Evolutionary conservation across 2,888 invertebrate genomes (phyloP).

Genomic region (Sphaeridia pumilis): DNA sequence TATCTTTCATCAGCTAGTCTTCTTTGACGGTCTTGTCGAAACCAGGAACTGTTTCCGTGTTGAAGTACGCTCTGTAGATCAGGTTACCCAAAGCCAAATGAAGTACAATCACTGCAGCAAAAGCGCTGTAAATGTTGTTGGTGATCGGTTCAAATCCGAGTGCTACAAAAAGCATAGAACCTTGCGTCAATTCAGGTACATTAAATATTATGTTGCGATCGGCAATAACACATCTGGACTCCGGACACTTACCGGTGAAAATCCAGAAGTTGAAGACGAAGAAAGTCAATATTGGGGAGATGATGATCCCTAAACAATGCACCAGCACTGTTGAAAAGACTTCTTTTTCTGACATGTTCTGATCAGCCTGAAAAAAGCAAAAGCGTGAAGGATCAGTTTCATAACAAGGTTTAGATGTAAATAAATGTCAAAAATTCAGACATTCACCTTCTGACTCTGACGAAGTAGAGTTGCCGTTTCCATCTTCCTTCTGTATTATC

Average conservation of each 20-base stretch:
- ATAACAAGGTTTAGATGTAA: no score
- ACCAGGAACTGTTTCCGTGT: conserved; percentile 36
- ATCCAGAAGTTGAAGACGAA: conserved; percentile 56
- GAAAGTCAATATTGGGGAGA: conserved; percentile 62
- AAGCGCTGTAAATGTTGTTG: conserved; percentile 67
- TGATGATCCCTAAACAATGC: conserved; percentile 62
- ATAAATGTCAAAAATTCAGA: no score
- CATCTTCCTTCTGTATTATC: no score
- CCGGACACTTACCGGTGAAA: conserved; percentile 51
- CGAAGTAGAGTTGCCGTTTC: no score
- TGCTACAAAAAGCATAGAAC: conserved; percentile 40
- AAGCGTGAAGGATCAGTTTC: no score
- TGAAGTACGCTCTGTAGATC: conserved; percentile 64
- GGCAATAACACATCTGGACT: background rate
- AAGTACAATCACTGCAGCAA: conserved; percentile 59
- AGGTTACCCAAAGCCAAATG: conserved; percentile 66
- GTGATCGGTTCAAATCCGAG: conserved; percentile 45
- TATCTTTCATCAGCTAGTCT: no score
- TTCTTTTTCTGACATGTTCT: conserved; percentile 54
- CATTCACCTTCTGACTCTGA: no score
- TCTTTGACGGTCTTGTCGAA: conserved; percentile 36
- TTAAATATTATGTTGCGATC: background rate
- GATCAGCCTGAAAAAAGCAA: background rate
- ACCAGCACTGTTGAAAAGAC: conserved; percentile 63
- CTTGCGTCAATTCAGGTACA: background rate